Evolutionary conservation across 2,113 vertebrate species (phyloP).

Genomic region (Tachuris rubrigastra): DNA sequence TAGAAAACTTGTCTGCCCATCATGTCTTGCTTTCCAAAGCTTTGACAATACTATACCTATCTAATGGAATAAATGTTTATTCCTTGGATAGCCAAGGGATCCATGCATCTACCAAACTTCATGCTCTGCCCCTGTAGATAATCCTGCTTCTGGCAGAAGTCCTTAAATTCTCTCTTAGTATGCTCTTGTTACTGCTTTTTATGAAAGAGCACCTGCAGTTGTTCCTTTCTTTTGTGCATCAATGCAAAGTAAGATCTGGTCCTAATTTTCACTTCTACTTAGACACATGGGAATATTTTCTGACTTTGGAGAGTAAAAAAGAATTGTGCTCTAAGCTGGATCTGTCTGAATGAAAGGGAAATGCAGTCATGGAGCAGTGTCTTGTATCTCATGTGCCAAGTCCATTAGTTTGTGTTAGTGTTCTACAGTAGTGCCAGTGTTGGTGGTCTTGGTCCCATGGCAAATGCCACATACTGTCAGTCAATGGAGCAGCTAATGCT

Average conservation of each 20-base stretch:
- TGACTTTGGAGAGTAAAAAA: neutral
- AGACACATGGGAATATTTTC: neutral
- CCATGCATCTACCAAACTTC: neutral
- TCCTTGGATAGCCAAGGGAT: neutral
- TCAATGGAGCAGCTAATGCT: neutral
- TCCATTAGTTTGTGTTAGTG: neutral
- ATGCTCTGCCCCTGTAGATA: neutral
- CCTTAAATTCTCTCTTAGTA: neutral
- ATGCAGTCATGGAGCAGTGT: accelerated
- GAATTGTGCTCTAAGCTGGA: neutral
- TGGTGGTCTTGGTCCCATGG: neutral
- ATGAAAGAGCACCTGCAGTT: neutral
- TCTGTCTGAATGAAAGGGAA: neutral
- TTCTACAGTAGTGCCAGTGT: neutral
- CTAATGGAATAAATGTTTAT: neutral
- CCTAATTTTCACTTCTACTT: neutral
- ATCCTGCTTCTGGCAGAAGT: neutral
- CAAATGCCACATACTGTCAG: neutral
- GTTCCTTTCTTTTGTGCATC: neutral
- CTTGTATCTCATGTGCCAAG: neutral
- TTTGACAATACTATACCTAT: neutral
- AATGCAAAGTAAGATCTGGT: neutral
- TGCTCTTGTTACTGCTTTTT: neutral
- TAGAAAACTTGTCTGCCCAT: neutral
- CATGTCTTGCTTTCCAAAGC: neutral